phyloP scores from a whole-genome alignment of 2,797 vertebrate species.

The Diglossa cyanea region DNA sequence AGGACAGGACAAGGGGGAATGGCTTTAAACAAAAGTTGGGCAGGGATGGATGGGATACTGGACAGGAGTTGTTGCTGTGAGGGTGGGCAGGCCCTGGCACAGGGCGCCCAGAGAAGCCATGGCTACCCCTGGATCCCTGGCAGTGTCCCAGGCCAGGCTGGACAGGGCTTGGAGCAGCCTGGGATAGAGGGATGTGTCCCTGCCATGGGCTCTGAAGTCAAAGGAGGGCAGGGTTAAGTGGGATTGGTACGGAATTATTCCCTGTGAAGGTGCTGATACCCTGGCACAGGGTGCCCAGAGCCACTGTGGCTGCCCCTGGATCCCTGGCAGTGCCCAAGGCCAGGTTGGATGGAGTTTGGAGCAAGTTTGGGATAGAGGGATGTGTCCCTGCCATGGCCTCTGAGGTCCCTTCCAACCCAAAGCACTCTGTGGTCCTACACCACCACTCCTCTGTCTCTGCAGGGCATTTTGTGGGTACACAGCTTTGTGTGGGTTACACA shows the following conservation, averaged over 20 bases:
- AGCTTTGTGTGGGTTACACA: not conserved
- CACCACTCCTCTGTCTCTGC: rapidly evolving
- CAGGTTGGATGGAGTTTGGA: rapidly evolving
- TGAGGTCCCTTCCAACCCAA: not conserved
- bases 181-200: too few relatives aligned
- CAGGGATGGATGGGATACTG: rapidly evolving
- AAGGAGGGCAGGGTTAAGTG: rapidly evolving
- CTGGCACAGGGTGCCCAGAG: not conserved
- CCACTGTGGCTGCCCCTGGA: not conserved
- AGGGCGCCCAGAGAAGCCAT: not conserved
- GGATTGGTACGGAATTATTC: not conserved
- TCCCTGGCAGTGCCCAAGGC: rapidly evolving
- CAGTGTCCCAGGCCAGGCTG: rapidly evolving
- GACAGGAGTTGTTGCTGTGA: rapidly evolving
- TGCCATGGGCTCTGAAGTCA: too few relatives aligned
- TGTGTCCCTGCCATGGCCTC: not conserved
- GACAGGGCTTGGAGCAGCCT: too few relatives aligned
- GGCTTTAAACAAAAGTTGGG: not conserved
- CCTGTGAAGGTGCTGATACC: not conserved
- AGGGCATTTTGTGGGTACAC: not conserved
- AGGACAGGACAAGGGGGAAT: not conserved
- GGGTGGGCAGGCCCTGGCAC: not conserved
- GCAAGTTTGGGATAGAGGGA: not conserved
- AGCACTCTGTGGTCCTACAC: not conserved
- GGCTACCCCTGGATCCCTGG: not conserved